Evolutionary conservation across 2,797 vertebrate genomes (phyloP), one percentile per base, ranked within the genome.

Genomic region (Microtus agrestis): DNA sequence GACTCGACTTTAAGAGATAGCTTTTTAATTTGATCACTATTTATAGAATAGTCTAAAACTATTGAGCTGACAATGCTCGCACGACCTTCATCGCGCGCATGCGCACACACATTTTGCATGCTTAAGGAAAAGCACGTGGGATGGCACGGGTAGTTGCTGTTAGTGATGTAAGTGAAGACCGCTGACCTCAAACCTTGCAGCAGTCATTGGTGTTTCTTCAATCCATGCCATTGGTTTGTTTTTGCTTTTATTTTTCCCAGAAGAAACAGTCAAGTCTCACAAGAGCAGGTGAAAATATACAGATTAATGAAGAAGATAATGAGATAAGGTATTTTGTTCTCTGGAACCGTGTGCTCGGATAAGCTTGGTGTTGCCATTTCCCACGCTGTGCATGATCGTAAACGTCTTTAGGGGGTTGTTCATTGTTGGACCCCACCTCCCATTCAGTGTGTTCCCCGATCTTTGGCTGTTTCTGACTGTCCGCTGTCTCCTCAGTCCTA

Each of bases 231-330:
- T 97, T 94, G 59, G 96, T 98, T 43, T 74, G 73, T 40, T 73
- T 73, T 76, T 46, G 25, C 27, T 97, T 97, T 85, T 98, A 96
- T 97, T 84, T 84, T 97, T 97, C 69, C 71, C 97, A 99, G 98
- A 98, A 98, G 98, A 98, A 94, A 95, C 98, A 98, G 97, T 97
- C 98, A 69, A 98, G 96, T 98, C 98, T 98, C 96, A 97, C 98
- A 97, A 96, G 98, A 96, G 95, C 98, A 98, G 96, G 95, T 97
- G 98, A 98, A 97, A 97, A 96, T 95, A 97, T 96, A 91, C 98
- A 98, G 87, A 98, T 98, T 98, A 98, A 96, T 94, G 98, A 98
- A 98, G 98, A 98, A 61, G 98, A 98, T 97, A 99, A 98, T 96
- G 98, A 98, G 92, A 99, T 98, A 98, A 98, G 98, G 98, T 99